phyloP scores from a whole-genome alignment of 23 tunicate species.

The Trididemnum miniatum region DNA sequence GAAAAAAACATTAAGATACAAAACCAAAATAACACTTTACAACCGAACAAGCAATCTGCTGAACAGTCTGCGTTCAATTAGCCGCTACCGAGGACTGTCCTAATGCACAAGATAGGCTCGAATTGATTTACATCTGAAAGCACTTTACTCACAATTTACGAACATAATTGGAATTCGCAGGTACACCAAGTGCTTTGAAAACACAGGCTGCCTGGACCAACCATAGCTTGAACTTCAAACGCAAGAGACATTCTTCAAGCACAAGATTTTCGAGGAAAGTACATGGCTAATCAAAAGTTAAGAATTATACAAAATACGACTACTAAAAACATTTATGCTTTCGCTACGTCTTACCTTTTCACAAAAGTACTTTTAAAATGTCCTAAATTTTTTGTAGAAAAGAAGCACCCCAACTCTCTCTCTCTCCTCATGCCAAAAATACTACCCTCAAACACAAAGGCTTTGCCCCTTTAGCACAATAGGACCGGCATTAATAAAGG shows the following conservation, averaged over 20 bases:
- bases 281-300: too few relatives aligned
- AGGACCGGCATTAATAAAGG: slow-evolving; percentile 22
- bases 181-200: slow-evolving; percentile 25
- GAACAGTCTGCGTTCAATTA: neutral
- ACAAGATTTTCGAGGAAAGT: too few relatives aligned
- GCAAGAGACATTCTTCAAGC: slow-evolving; percentile 11
- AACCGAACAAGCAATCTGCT: too few relatives aligned
- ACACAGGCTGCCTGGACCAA: slow-evolving; percentile 25
- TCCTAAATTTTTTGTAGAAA: neutral
- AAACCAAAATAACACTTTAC: neutral
- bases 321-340: too few relatives aligned
- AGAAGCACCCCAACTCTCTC: slow-evolving; percentile 1
- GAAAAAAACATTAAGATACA: neutral
- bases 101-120: too few relatives aligned
- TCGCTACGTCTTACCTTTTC: slow-evolving; percentile 32
- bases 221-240: neutral
- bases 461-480: neutral
- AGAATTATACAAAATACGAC: too few relatives aligned
- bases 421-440: slow-evolving; percentile 11
- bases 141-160: neutral
- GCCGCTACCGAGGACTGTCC: slow-evolving; percentile 33
- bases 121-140: too few relatives aligned
- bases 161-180: neutral
- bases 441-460: slow-evolving; percentile 35
- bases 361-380: slow-evolving; percentile 5